Evolutionary conservation across 2,113 vertebrate genomes (phyloP).

Genomic region (Bubo bubo): DNA sequence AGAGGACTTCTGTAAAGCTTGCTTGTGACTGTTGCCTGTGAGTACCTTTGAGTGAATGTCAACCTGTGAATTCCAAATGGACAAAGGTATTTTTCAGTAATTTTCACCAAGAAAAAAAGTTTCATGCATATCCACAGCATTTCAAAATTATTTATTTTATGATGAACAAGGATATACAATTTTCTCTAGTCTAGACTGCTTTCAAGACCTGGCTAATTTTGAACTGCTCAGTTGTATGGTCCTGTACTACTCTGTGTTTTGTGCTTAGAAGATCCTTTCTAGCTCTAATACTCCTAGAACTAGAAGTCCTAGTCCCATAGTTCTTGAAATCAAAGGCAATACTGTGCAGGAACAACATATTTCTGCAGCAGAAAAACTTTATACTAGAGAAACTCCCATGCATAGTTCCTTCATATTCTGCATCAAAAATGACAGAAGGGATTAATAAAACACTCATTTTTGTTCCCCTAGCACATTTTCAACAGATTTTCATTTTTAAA

Average conservation of each 20-base stretch:
- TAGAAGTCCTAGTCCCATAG: not conserved
- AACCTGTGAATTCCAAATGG: not conserved
- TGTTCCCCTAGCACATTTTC: not conserved
- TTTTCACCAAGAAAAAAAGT: not conserved
- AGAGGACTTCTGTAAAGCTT: not conserved
- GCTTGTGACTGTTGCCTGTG: not conserved
- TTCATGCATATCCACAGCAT: not conserved
- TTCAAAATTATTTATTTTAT: not conserved
- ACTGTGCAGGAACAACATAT: not conserved
- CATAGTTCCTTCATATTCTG: not conserved
- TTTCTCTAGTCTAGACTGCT: not conserved
- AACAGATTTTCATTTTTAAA: not conserved
- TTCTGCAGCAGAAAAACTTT: not conserved
- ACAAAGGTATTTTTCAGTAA: not conserved
- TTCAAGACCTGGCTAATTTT: not conserved
- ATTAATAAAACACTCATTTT: not conserved
- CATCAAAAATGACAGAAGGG: not conserved
- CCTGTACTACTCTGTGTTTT: not conserved
- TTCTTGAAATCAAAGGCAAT: not conserved
- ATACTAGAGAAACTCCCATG: not conserved
- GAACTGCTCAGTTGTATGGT: not conserved
- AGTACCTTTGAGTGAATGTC: not conserved
- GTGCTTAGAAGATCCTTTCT: not conserved
- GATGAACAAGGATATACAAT: not conserved
- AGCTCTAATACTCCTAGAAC: not conserved